These are phyloP conservation scores for Tapirus terrestris DNA, from an alignment of 2,113 vertebrate species.

Conservation along the genomic window DNA sequence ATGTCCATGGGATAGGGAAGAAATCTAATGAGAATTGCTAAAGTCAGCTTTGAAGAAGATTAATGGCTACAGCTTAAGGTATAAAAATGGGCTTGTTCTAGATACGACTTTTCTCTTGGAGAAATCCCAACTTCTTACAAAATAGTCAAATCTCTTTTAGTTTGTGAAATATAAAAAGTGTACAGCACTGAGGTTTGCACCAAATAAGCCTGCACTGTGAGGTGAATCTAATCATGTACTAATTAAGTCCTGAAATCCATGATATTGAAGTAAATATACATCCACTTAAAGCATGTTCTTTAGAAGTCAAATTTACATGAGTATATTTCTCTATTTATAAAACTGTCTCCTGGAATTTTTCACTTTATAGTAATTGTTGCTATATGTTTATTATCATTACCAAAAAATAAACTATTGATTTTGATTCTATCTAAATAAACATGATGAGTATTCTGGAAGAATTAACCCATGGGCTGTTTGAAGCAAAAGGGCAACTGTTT, in stretches of 20 bases:
- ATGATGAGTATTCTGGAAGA: not conserved
- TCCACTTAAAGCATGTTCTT: not conserved
- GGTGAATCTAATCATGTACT: not conserved
- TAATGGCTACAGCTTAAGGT: conserved; percentile 49
- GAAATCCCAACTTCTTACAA: conserved; percentile 35
- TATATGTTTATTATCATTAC: not conserved
- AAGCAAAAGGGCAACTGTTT: not conserved
- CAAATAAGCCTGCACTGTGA: not conserved
- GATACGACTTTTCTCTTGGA: conserved; percentile 44
- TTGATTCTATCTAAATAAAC: not conserved
- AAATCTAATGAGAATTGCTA: conserved; percentile 67
- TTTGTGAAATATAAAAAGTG: conserved; percentile 54
- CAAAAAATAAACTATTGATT: not conserved
- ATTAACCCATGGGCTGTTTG: not conserved
- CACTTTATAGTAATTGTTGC: not conserved
- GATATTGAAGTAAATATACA: not conserved
- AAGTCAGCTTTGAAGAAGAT: conserved; percentile 34
- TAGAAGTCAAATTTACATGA: conserved; percentile 25
- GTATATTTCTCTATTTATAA: conserved; percentile 22
- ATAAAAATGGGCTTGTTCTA: conserved; percentile 49
- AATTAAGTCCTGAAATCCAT: not conserved
- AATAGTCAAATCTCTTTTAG: conserved; percentile 8
- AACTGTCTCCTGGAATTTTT: not conserved
- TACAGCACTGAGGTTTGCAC: not conserved
- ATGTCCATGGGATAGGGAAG: conserved; percentile 6